Percentiles rank a stretch among this genome's conserved stretches.
Conservation (phyloP, 2,113 vertebrate species). For the Menura novaehollandiae region DNA sequence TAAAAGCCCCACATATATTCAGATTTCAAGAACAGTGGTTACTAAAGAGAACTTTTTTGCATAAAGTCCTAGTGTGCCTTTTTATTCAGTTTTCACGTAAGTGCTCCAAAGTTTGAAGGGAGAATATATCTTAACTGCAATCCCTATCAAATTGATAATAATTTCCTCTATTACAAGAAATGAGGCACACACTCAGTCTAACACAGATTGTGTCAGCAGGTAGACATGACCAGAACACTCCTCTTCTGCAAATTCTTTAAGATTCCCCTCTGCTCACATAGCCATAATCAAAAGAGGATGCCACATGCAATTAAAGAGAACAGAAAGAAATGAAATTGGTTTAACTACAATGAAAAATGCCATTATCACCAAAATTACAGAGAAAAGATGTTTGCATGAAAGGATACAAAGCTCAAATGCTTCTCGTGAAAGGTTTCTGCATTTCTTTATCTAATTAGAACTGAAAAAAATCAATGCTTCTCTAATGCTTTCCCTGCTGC, state of each 20-base stretch:
- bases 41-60: neutral
- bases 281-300: neutral
- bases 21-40: neutral
- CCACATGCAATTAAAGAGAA: neutral
- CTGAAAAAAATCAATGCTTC: neutral
- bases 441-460: neutral
- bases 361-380: neutral
- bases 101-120: neutral
- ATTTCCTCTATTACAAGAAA: neutral
- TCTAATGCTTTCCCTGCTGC: neutral
- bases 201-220: neutral
- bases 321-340: neutral
- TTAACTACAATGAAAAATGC: neutral
- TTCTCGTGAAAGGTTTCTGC: neutral
- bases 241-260: neutral
- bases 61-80: neutral
- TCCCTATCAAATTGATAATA: neutral
- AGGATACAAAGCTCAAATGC: neutral
- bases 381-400: neutral
- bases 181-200: neutral
- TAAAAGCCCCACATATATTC: neutral
- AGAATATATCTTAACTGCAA: neutral
- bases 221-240: neutral
- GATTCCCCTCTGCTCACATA: neutral
- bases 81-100: neutral